phyloP scores from a whole-genome alignment of 2,113 vertebrate species.

The cattle (Bos taurus) region ARS-UCD2.0 NC_037330.1:26431001-26431500 shows the following conservation, averaged over 20 bases:
- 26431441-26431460: neutral
- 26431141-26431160: neutral
- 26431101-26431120: neutral
- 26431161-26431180: neutral
- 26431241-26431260: neutral
- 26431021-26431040: neutral
- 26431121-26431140: neutral
- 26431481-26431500: neutral
- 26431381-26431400: conserved; percentile 44
- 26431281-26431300: neutral
- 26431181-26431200: neutral
- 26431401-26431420: neutral
- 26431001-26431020: neutral
- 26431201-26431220: neutral
- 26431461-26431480: neutral
- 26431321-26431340: accelerated
- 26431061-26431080: neutral
- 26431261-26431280: neutral
- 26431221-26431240: accelerated
- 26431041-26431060: neutral
- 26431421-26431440: neutral
- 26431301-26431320: neutral
- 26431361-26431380: neutral
- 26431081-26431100: neutral
- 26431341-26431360: neutral